These are phyloP conservation scores for Drosophila basisetae DNA, from an alignment of 2,888 invertebrate species.

Conservation along the genomic window DNA sequence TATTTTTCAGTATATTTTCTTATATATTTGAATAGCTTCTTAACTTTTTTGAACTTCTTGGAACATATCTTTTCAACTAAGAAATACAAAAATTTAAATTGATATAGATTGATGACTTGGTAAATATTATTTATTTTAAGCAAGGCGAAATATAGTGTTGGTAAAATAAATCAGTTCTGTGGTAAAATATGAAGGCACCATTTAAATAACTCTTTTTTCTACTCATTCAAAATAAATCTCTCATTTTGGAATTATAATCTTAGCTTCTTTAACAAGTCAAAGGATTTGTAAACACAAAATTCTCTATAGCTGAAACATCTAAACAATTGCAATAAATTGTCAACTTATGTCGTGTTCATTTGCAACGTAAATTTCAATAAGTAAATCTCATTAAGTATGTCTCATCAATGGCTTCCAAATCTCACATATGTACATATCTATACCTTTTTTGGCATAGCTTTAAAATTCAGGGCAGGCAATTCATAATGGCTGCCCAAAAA, in stretches of 20 bases:
- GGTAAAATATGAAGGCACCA: background rate
- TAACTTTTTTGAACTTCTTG: no score
- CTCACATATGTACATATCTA: background rate
- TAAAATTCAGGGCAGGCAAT: constrained; percentile 35
- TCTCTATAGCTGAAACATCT: background rate
- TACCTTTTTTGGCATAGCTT: constrained; percentile 15
- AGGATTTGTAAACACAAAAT: background rate
- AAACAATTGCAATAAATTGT: background rate
- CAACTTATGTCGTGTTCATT: constrained; percentile 6
- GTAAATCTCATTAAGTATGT: constrained; percentile 39
- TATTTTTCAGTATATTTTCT: background rate
- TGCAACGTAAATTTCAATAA: constrained; percentile 26
- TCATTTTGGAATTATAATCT: background rate
- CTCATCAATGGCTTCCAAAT: constrained; percentile 42
- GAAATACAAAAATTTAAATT: background rate
- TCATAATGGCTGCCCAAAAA: constrained; percentile 63
- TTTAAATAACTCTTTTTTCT: background rate
- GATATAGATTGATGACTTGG: background rate
- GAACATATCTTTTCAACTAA: background rate
- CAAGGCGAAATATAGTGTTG: background rate
- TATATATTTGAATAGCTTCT: background rate
- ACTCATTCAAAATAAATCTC: background rate
- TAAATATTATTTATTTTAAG: background rate
- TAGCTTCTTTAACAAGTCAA: background rate
- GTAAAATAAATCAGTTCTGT: background rate